phyloP scores from a whole-genome alignment of 2,797 vertebrate species.

The Channa striata region DNA sequence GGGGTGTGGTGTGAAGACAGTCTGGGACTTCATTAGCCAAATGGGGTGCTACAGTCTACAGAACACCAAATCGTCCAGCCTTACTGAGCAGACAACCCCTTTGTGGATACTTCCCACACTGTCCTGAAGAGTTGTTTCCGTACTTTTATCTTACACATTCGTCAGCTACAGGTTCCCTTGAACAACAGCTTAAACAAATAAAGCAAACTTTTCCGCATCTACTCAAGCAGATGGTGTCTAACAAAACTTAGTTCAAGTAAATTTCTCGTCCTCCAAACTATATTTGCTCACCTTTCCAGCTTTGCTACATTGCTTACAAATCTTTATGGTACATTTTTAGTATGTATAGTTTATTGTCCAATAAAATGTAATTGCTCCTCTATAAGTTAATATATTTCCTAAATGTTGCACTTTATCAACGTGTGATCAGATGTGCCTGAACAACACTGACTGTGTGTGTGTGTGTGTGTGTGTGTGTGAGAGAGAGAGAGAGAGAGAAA shows the following conservation, averaged over 20 bases:
- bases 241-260: constrained; percentile 27
- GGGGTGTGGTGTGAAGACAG: constrained; percentile 86
- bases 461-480: neutral
- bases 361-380: constrained; percentile 1
- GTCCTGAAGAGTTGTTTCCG: constrained; percentile 59
- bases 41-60: constrained; percentile 81
- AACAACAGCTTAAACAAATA: constrained; percentile 47
- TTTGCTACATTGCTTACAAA: constrained; percentile 23
- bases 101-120: constrained; percentile 73
- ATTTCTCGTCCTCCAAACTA: constrained; percentile 2
- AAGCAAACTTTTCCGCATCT: neutral
- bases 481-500: constrained; percentile 8
- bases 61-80: constrained; percentile 78
- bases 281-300: constrained; percentile 28
- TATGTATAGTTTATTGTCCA: constrained; percentile 1
- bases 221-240: constrained; percentile 19
- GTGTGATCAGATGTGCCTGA: constrained; percentile 28
- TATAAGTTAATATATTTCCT: constrained; percentile 14
- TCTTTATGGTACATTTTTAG: constrained; percentile 1
- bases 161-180: constrained; percentile 45
- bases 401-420: constrained; percentile 42
- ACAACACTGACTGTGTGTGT: constrained; percentile 21
- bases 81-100: constrained; percentile 77
- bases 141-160: constrained; percentile 49
- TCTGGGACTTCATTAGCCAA: constrained; percentile 88